Evolutionary conservation across 2,797 vertebrate species (phyloP), one percentile per base, ranked within the genome.

Genomic region (Sylvilagus floridanus): DNA sequence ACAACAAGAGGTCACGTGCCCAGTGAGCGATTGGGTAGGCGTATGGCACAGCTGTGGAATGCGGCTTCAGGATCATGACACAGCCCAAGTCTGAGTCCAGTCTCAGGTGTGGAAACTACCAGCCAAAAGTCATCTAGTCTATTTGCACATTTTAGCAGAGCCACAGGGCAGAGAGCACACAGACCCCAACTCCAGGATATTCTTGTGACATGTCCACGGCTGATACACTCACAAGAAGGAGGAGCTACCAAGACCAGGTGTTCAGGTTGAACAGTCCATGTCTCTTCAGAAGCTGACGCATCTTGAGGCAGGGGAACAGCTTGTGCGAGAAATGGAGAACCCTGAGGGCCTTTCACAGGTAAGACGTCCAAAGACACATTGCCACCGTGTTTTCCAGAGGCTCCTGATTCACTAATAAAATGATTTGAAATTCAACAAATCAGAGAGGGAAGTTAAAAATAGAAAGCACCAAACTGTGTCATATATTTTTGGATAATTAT

Each of bases 301-400:
- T 98, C 98, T 66, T 97, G 96, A 92, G 98, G 35, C 30, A 97
- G 86, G 81, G 97, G 97, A 32, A 77, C 97, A 50, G 95, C 95
- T 94, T 97, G 98, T 71, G 98, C 97, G 24, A 97, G 95, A 50
- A 98, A 94, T 24, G 96, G 90, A 92, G 97, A 98, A 92, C 99
- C 99, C 77, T 99, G 99, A 86, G 99, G 99, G 95, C 99, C 99
- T 98, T 99, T 99, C 94, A 99, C 99, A 69, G 99, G 99, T 83
- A 99, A 98, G 93, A 99, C 98, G 62, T 99, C 99, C 98, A 99
- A 97, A 86, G 99, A 99, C 66, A 98, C 97, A 77, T 99, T 98
- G 93, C 98, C 98, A 65, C 98, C 97, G 88, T 98, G 98, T 73
- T 97, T 98, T 66, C 97, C 97, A 52, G 87, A 95, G 89, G 97